phyloP scores from a whole-genome alignment of 2,888 invertebrate genomes.

The Chirona hameri region DNA sequence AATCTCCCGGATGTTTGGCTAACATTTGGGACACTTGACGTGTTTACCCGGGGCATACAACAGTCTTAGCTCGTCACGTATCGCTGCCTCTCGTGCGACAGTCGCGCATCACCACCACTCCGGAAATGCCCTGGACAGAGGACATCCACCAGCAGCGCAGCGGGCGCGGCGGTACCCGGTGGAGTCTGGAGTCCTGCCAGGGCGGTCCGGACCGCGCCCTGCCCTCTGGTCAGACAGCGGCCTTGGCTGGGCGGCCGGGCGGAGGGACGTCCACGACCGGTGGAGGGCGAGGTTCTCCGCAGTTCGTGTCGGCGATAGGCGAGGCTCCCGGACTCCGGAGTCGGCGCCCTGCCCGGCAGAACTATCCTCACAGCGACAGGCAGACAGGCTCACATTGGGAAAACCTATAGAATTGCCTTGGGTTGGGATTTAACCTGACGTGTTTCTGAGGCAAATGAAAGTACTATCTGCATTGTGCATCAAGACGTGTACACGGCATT shows the following conservation, averaged over 20 bases:
- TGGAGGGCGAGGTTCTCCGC: neutral
- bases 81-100: neutral
- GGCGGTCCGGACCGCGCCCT: neutral
- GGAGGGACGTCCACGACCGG: neutral
- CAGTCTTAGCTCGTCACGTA: neutral
- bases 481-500: too few relatives aligned
- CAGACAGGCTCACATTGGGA: too few relatives aligned
- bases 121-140: neutral
- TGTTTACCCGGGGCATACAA: neutral
- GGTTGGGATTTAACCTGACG: too few relatives aligned
- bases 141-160: neutral
- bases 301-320: neutral
- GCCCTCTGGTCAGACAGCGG: neutral
- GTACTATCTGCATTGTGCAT: too few relatives aligned
- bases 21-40: too few relatives aligned
- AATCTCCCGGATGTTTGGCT: too few relatives aligned
- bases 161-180: neutral
- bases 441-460: too few relatives aligned
- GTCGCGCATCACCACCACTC: neutral
- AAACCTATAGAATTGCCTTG: too few relatives aligned
- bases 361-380: too few relatives aligned
- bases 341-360: too few relatives aligned
- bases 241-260: neutral
- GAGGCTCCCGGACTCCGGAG: too few relatives aligned
- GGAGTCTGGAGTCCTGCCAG: neutral